Base-by-base conservation (phyloP, 2,113 vertebrate species). In the Hemibagrus wyckioides region DNA sequence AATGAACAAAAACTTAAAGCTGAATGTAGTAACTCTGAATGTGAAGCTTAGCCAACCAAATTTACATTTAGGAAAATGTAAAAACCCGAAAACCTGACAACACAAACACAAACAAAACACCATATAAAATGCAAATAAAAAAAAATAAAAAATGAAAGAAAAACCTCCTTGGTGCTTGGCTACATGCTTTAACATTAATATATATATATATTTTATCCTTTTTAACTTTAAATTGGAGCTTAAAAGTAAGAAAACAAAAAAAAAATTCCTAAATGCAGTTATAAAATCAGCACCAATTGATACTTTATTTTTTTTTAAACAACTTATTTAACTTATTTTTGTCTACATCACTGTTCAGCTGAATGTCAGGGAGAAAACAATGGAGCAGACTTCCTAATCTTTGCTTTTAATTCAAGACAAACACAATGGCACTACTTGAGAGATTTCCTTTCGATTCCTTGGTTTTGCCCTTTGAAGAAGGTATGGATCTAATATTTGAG, bases 241-340 rank as follows among this genome's bases (percentile, higher is more conserved):
- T 97, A 95, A 96, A 97, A 96, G 95, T 96, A 97, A 92, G 91
- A 92, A 92, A 96, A n/a, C n/a, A n/a, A n/a, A n/a, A n/a, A n/a
- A n/a, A n/a, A n/a, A n/a, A 97, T 96, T 97, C 96, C 95, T 96
- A 97, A 98, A 97, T 96, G 97, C 97, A 98, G 97, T 97, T 99
- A 99, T 98, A 99, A 99, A 99, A 99, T 98, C 97, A 99, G 98
- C 97, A 99, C 98, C 98, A 97, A 98, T 99, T 98, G 97, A 98
- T 99, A 98, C 98, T 98, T 97, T 97, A 17, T 21, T 97, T 97
- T 98, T 76, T 8, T n/a, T n/a, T n/a, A n/a, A n/a, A 48, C 1
- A 79, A 81, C 25, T 25, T 96, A 96, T 91, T 89, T 57, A 96
- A 96, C 97, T 95, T 99, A 98, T 97, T 97, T 97, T 97, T 96